Conservation (phyloP, 2,888 invertebrate genomes). For the Rhaphigaster nebulosa region DNA sequence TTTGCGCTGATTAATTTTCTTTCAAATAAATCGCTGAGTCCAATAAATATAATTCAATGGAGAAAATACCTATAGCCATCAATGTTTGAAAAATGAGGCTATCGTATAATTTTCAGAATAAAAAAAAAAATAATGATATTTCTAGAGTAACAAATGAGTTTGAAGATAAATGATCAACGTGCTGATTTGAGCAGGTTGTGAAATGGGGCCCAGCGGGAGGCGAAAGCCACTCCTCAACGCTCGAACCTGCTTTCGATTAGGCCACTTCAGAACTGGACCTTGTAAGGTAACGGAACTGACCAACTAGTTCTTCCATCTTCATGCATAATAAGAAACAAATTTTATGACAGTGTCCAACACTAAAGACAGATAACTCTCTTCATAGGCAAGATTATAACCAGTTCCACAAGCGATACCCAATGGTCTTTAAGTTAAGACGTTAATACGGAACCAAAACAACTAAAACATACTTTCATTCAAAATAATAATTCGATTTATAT, state of each 20-base stretch:
- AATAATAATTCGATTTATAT: no score
- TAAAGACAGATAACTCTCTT: not conserved
- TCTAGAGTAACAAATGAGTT: not conserved
- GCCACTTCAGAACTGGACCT: not conserved
- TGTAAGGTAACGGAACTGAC: not conserved
- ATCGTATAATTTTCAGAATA: not conserved
- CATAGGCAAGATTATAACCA: not conserved
- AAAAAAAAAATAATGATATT: not conserved
- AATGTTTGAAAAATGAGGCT: not conserved
- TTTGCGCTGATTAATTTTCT: not conserved
- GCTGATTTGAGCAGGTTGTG: conserved; percentile 19
- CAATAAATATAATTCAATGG: not conserved
- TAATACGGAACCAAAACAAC: not conserved
- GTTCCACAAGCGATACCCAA: not conserved
- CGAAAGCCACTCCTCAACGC: not conserved
- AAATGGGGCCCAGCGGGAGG: conserved; percentile 10
- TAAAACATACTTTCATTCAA: not conserved
- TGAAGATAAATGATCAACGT: not conserved
- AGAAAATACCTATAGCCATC: not conserved
- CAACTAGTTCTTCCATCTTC: not conserved
- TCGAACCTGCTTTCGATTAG: conserved; percentile 3
- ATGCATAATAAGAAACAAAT: not conserved
- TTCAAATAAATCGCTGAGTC: not conserved
- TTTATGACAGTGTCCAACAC: not conserved
- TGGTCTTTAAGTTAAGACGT: not conserved